Percentiles rank a stretch among this genome's conserved stretches.
These are phyloP conservation scores for Nannobrachium achirus DNA, from an alignment of 2,113 vertebrate species.

Conservation along the genomic window DNA sequence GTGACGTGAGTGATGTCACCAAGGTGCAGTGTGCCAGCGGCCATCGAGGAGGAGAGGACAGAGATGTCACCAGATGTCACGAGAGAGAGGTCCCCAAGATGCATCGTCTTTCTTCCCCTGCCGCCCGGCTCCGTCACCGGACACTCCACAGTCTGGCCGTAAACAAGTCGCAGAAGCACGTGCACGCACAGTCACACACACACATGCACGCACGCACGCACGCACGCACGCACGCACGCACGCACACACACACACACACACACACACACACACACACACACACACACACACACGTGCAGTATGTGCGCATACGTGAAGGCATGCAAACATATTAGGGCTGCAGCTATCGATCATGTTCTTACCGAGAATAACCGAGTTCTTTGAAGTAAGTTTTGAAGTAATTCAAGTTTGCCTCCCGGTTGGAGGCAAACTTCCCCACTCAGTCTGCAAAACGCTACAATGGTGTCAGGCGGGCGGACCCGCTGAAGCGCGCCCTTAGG, in stretches of 20 bases:
- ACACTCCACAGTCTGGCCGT: constrained; percentile 23
- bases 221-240: neutral
- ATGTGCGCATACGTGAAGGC: neutral
- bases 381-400: no score
- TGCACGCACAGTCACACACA: neutral
- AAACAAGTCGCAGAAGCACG: neutral
- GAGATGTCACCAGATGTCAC: constrained; percentile 37
- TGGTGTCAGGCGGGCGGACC: no score
- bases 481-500: no score
- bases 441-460: no score
- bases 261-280: constrained; percentile 4
- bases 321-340: constrained; percentile 16
- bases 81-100: constrained; percentile 19
- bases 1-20: constrained; percentile 73
- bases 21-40: constrained; percentile 67
- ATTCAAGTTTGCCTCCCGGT: no score
- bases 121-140: constrained; percentile 31
- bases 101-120: constrained; percentile 18
- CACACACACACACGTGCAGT: constrained; percentile 17
- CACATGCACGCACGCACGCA: neutral
- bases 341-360: no score
- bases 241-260: neutral
- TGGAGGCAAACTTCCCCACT: no score
- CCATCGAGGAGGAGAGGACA: constrained; percentile 11
- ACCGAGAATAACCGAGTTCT: no score